Evolutionary conservation across 53 echinoderm and acorn worm genomes (phyloP), one percentile per base, ranked within the genome.

Genomic region (Echinarachnius parma): DNA sequence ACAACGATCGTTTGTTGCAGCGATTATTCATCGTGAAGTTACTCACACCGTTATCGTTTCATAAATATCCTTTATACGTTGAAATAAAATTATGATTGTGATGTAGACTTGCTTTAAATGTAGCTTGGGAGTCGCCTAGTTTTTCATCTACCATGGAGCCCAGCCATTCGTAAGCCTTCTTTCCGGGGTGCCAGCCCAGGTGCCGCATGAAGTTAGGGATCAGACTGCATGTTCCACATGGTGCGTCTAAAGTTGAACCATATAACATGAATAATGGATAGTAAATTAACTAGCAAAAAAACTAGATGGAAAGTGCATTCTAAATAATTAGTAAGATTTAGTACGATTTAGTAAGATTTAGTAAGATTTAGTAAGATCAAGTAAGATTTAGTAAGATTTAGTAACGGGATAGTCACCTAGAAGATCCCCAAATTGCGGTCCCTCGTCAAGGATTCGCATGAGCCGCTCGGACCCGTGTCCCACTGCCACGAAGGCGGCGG

Each of bases 121-220:
- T 93, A 22, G 86, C 80, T 31, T 93, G 77, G 13, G 66, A 63
- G 13, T 74, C 21, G 0, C 82, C 85, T 0, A 89, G 83, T 32
- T 68, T 81, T 34, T 80, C 56, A 4, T 80, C 79, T 9, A 93
- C 61, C 21, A 46, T 61, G 8, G 83, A 66, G 24, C 93, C 89
- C 21, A 93, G 75, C 80, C 83, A 89, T 4, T 47, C 3, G 32
- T 83, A 82, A 39, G 86, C 60, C 21, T 78, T 75, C 16, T 60
- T 48, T 4, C 87, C 93, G 0, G 93, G 93, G 67, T 93, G 89
- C 93, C 93, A 93, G 5, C 93, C 93, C 53, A 83, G 83, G 29
- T 86, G 48, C 47, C 74, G 70, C 0, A 65, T 37, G 5, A 93
- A 16, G 57, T 93, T 93, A 2, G 93, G 93, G 34, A 93, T 14